A percentile compares a stretch with the other conserved stretches of the same genome.
Evolutionary conservation across 2,797 vertebrate species (phyloP).

Genomic region (Chaetodon trifasciatus): DNA sequence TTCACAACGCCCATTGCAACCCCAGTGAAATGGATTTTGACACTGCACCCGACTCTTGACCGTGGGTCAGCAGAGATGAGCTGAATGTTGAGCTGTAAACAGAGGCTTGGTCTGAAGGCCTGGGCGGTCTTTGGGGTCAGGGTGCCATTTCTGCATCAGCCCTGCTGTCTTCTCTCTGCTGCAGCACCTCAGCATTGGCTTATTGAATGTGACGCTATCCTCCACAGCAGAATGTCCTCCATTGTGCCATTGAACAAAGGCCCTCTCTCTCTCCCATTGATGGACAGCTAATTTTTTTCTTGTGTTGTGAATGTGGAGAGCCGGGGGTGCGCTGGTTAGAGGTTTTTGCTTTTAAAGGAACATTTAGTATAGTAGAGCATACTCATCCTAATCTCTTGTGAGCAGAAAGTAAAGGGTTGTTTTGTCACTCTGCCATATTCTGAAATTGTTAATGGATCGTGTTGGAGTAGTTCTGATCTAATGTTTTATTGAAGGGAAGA

Average conservation of each 20-base stretch:
- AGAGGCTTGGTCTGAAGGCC: slow-evolving; percentile 59
- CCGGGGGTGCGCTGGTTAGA: slow-evolving; percentile 33
- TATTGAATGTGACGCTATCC: slow-evolving; percentile 82
- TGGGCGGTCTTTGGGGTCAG: slow-evolving; percentile 69
- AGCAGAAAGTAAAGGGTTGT: slow-evolving; percentile 46
- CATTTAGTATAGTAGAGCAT: slow-evolving; percentile 40
- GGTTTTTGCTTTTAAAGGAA: slow-evolving; percentile 35
- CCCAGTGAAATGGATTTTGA: slow-evolving; percentile 49
- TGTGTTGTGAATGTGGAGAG: slow-evolving; percentile 68
- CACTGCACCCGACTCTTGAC: slow-evolving; percentile 61
- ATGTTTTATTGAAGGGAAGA: slow-evolving; percentile 58
- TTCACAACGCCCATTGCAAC: slow-evolving; percentile 38
- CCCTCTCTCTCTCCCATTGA: slow-evolving; percentile 77
- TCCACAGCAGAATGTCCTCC: slow-evolving; percentile 83
- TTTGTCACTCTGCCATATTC: slow-evolving; percentile 32
- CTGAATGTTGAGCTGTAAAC: slow-evolving; percentile 66
- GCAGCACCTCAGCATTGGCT: slow-evolving; percentile 69
- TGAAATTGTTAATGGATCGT: slow-evolving; percentile 41
- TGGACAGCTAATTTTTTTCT: slow-evolving; percentile 69
- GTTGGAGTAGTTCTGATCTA: slow-evolving; percentile 45
- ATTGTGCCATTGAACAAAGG: slow-evolving; percentile 86
- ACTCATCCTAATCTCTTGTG: slow-evolving; percentile 51
- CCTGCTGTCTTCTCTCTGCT: slow-evolving; percentile 70
- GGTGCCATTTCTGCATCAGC: slow-evolving; percentile 66
- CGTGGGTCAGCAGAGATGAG: slow-evolving; percentile 63